Evolutionary conservation across 2,888 invertebrate genomes (phyloP), one percentile per base, ranked within the genome.

Genomic region (Mythimna pallens): DNA sequence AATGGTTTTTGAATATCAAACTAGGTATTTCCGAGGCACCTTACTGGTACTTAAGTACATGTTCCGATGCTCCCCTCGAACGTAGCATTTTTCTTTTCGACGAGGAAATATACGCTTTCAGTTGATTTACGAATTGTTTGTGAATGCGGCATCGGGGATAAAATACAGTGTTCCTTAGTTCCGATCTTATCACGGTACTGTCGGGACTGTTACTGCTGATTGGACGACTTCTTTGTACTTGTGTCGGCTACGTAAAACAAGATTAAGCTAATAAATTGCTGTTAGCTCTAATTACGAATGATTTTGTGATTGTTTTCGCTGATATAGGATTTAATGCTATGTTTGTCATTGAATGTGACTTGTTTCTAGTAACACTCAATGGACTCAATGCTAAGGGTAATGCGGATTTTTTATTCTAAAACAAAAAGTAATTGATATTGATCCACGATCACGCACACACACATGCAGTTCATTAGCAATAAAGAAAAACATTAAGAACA

Each of bases 1-100:
- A 87, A 89, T 86, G 82, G 82, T 81, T 88, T 87, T 85, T 88
- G 88, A 89, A 90, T 89, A 89, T 86, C 80, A 81, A 87, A 87
- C 83, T 84, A 85, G 79, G 76, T 85, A 83, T 80, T 80, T 78
- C 80, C 81, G 70, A 76, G 71, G 77, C 78, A 70, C 67, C 78
- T 80, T 81, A 85, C 43, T 43, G 14, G 43, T 43, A 43, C 43
- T 43, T 43, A 14, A 87, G 76, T 85, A 84, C 71, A 81, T 78
- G 82, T 85, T 88, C 79, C 71, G 76, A 88, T 86, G 87, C 90
- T 83, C 25, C 84, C 73, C 86, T 84, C 88, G 89, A 86, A 87
- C 80, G 77, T 81, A 73, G 86, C 89, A 91, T 91, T 89, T 86
- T 87, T 91, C 91, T 91, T 87, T 77, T 75, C 73, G 74, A 86